Evolutionary conservation across 2,797 vertebrate genomes (phyloP), one percentile per base, ranked within the genome.

Genomic region (Falco novaeseelandiae): DNA sequence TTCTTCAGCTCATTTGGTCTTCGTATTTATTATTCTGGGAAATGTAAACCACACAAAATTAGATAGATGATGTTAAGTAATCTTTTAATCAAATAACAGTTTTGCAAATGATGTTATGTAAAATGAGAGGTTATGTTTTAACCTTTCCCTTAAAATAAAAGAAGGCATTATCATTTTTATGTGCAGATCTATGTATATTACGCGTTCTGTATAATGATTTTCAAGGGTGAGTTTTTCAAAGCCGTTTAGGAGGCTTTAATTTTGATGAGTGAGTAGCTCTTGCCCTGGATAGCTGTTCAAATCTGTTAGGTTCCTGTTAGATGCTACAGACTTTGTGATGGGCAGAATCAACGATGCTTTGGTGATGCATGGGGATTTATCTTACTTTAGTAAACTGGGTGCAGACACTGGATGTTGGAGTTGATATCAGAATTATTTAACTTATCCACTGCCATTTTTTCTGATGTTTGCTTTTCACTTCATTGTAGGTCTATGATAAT

Each of bases 111-210:
- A 40, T 65, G 63, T 67, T 81, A 58, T 34, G 11, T 52, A 71
- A 83, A 91, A 94, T 63, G 65, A 90, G 79, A 90, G 29, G 55
- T 78, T 65, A 52, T 23, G 20, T 78, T 96, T 93, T 89, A 94
- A 77, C 67, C 69, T 90, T 74, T 90, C 79, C 20, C 32, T 87
- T 73, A 14, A 69, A 87, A 76, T 67, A 73, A 91, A 91, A 49
- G 14, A 71, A 80, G 48, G 29, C 52, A 87, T 89, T 91, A 91
- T 23, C 15, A 57, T 83, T 85, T 93, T 70, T 80, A 89, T 67
- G 48, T 62, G 57, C 69, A 69, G 23, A 16, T 72, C 46, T 84
- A 16, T n/a, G 29, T 54, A 38, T 87, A 76, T 92, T 65, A 76
- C 14, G 16, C 74, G 18, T 91, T 87, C 85, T 59, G 19, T 46